These are phyloP conservation scores for Hyperopisus bebe DNA, from an alignment of 2,113 vertebrate genomes.

Conservation along the genomic window DNA sequence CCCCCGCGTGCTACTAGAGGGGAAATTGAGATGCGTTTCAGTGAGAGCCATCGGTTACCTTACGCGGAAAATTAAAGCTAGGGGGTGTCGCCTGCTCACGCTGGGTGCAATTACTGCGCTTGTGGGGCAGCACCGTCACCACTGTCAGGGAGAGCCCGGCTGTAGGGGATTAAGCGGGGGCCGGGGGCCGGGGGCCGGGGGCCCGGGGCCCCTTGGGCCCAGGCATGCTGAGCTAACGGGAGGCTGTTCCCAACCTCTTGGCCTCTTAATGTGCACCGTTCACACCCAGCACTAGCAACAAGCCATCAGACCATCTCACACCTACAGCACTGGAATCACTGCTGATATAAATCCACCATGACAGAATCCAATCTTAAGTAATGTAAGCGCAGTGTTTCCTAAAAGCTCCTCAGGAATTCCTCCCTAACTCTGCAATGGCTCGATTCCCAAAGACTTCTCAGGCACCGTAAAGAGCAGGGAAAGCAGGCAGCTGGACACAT, in stretches of 20 bases:
- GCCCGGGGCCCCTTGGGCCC: background rate
- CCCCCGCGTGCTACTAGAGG: conserved; percentile 53
- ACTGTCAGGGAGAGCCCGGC: background rate
- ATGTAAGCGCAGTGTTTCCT: background rate
- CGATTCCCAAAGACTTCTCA: background rate
- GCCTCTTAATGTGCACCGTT: background rate
- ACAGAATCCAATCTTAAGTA: background rate
- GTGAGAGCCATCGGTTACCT: conserved; percentile 72
- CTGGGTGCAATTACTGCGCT: conserved; percentile 65
- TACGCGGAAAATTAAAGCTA: conserved; percentile 67
- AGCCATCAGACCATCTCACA: background rate
- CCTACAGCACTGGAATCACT: background rate
- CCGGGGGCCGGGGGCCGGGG: background rate
- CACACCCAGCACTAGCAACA: background rate
- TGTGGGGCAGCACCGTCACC: conserved; percentile 43
- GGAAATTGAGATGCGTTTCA: conserved; percentile 76
- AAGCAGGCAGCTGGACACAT: background rate
- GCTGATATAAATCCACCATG: background rate
- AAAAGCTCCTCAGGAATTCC: background rate
- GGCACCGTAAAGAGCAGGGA: background rate
- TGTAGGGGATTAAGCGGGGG: background rate
- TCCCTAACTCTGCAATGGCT: background rate
- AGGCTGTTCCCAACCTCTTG: background rate
- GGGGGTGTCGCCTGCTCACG: background rate
- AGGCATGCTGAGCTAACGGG: background rate